Evolutionary conservation across 2,113 vertebrate species (phyloP), one percentile per base, ranked within the genome.

Genomic region (Talpa occidentalis): DNA sequence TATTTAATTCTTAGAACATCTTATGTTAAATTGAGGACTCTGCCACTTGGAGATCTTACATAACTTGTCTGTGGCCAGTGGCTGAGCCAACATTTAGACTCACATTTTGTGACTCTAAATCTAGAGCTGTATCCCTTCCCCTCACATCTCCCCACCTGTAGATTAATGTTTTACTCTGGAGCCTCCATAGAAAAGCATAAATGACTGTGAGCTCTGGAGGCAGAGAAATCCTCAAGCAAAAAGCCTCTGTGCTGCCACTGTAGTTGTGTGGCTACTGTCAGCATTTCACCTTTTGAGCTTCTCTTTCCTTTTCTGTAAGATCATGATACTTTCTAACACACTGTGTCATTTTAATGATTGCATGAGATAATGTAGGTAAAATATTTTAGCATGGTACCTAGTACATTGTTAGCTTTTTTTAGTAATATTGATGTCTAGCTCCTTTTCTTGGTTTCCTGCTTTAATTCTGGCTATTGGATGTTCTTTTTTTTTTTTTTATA

Each of bases 1-100:
- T n/a, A 44, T 88, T 67, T 59, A 80, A 88, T 92, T 93, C 72
- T 90, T 80, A 72, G 60, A 80, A 22, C 12, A 62, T 15, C 40
- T 10, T 64, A 1, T 56, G 73, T 90, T 85, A 44, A 77, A 85
- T 64, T 35, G 37, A 95, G 47, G 52, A 73, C 17, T 62, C 56
- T 49, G 42, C 72, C 6, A 56, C 49, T 74, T 44, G 60, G 21
- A 79, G 82, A 64, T 60, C n/a, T 87, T 52, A 79, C 59, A 37
- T 32, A 77, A 92, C 19, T 94, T 84, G 59, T 21, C 44, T 86
- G 11, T 3, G 24, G 59, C n/a, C 64, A 54, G 47, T 56, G 73
- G 26, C 72, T 49, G 52, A 90, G 42, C 22, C 85, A 90, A 80
- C 21, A 47, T 26, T 74, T 78, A 66, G 4, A 52, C 24, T 72